Conservation (phyloP, 2,797 vertebrate genomes). For the Pygocentrus nattereri region DNA sequence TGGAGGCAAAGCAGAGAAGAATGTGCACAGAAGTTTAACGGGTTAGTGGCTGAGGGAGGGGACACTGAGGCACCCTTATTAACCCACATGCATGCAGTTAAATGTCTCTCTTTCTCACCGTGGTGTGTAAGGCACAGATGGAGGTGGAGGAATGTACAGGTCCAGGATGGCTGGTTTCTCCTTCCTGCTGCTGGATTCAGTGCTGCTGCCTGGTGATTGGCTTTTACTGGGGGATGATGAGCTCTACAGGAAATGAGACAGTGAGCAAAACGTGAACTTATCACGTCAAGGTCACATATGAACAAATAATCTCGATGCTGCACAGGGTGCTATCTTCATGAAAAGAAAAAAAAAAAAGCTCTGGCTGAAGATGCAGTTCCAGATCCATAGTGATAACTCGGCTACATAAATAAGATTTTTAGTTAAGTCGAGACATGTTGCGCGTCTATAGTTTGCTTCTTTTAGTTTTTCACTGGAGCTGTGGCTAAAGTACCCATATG, state of each 20-base stretch:
- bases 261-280: background rate
- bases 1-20: constrained; percentile 54
- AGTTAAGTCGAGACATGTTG: no score
- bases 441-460: no score
- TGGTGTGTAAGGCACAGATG: constrained; percentile 85
- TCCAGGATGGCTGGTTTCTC: constrained; percentile 88
- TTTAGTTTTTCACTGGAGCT: no score
- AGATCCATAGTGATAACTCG: no score
- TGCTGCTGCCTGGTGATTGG: constrained; percentile 75
- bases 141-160: constrained; percentile 90
- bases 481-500: no score
- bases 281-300: background rate
- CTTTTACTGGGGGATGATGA: constrained; percentile 69
- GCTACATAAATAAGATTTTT: no score
- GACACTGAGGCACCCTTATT: constrained; percentile 51
- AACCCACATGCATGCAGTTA: constrained; percentile 53
- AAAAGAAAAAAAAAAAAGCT: no score
- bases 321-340: no score
- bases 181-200: constrained; percentile 79
- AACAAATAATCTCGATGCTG: background rate
- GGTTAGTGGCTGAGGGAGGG: constrained; percentile 30
- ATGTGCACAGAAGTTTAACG: constrained; percentile 52
- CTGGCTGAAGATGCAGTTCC: no score
- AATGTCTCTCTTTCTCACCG: constrained; percentile 76
- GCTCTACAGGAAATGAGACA: constrained; percentile 72